Base-by-base conservation (phyloP, 2,888 invertebrate species). In the Hypomecis punctinalis region DNA sequence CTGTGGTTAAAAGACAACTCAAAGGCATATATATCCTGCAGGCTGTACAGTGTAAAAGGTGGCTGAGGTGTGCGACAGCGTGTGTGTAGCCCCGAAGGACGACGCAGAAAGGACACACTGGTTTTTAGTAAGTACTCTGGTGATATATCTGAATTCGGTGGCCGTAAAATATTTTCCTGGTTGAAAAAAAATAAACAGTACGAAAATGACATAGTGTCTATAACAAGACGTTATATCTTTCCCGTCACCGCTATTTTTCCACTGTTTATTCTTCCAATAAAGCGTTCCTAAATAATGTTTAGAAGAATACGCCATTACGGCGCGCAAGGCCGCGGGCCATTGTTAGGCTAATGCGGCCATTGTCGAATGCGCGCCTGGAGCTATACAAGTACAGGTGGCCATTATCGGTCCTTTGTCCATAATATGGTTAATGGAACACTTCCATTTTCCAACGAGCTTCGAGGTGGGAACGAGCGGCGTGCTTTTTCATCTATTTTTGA, bases 271-370 rank as follows among this genome's bases (percentile, higher is more conserved):
- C 61, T 56, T 63, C 66, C 39, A 49, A 66, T 61, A 61, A 58
- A 57, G 45, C 42, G 45, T 54, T 8, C 39, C 49, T 36, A 60
- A 63, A 45, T 61, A 57, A 46, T 60, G 57, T 63, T 67, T 56
- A 49, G 58, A 68, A 62, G 68, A 65, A 65, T 62, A 68, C 64
- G 57, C 52, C 65, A 66, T 66, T 66, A 66, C 33, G 46, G 46
- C n/a, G 57, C 57, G 61, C 54, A 61, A 69, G 69, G 65, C 63
- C 61, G 66, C 42, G 51, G 60, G 72, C 69, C 59, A 73, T 82
- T 82, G 82, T 82, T 79, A 77, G 66, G 74, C 74, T 82, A 81
- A 82, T 81, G 80, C 78, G 77, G 67, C 70, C 72, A 80, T 82
- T 81, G 80, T 82, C 73, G 49, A 63, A 62, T 39, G 62, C 23